A percentile compares a stretch with the other conserved stretches of the same genome.
Conservation (phyloP, 2,888 invertebrate genomes). For the Polietes domitor region DNA sequence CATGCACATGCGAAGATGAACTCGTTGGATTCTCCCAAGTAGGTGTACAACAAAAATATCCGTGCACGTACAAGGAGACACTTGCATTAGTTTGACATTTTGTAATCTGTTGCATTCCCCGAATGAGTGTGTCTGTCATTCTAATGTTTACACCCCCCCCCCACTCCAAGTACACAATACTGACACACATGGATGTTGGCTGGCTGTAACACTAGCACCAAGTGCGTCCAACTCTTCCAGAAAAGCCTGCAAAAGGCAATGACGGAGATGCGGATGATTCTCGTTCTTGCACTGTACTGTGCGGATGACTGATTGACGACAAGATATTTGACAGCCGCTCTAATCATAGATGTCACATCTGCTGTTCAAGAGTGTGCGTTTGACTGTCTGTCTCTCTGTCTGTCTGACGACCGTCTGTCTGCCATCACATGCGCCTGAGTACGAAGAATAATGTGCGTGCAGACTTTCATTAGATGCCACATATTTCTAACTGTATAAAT, state of each 20-base stretch:
- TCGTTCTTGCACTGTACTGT: conserved; percentile 1
- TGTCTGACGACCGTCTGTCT: background rate
- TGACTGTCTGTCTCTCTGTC: conserved; percentile 8
- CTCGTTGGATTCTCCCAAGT: conserved; percentile 32
- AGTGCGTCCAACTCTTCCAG: conserved; percentile 23
- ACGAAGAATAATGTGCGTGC: conserved; percentile 49
- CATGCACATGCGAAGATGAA: background rate
- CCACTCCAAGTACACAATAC: background rate
- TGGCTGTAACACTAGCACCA: background rate
- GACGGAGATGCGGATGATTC: conserved; percentile 5
- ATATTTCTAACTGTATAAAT: conserved; percentile 63
- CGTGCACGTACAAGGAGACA: conserved; percentile 41
- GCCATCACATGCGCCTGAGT: conserved; percentile 13
- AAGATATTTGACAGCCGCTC: conserved; percentile 68
- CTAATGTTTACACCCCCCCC: conserved; percentile 10
- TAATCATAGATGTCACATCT: conserved; percentile 65
- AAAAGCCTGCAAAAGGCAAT: conserved; percentile 1
- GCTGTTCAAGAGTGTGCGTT: conserved; percentile 56
- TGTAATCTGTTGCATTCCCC: conserved; percentile 46
- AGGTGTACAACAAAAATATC: conserved; percentile 43
- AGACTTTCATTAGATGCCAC: conserved; percentile 62
- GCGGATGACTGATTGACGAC: conserved; percentile 67
- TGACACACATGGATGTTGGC: background rate
- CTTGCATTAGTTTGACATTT: conserved; percentile 59
- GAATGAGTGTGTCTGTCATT: conserved; percentile 23